Evolutionary conservation across 2,797 vertebrate genomes (phyloP).

Genomic region (Meda fulgida): DNA sequence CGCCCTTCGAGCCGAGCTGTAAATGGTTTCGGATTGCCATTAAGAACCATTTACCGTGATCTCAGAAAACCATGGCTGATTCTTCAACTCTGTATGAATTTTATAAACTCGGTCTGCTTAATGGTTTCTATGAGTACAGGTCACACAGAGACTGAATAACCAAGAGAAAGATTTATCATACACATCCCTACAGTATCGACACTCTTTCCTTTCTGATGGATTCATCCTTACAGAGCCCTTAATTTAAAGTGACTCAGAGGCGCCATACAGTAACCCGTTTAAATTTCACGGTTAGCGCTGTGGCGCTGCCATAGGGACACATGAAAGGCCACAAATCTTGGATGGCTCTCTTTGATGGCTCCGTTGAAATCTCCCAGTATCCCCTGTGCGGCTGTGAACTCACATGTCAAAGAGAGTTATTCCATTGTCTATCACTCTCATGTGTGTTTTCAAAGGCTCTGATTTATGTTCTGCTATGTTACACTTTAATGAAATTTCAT

Average conservation of each 20-base stretch:
- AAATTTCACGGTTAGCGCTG: constrained; percentile 48
- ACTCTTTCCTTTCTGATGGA: neutral
- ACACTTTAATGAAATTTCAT: constrained; percentile 71
- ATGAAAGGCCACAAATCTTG: constrained; percentile 59
- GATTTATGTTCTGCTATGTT: constrained; percentile 69
- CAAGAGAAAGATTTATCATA: constrained; percentile 5
- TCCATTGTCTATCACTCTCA: constrained; percentile 68
- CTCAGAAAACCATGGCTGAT: constrained; percentile 16
- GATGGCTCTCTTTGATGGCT: constrained; percentile 62
- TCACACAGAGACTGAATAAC: constrained; percentile 20
- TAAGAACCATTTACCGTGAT: constrained; percentile 31
- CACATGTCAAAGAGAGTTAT: constrained; percentile 67
- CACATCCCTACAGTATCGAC: neutral
- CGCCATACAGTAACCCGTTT: constrained; percentile 43
- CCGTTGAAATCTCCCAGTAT: constrained; percentile 58
- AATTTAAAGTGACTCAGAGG: constrained; percentile 32
- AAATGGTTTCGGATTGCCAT: constrained; percentile 41
- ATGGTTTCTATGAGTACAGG: constrained; percentile 22
- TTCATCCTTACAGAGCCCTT: constrained; percentile 32
- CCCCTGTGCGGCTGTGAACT: constrained; percentile 56
- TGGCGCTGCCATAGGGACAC: constrained; percentile 46
- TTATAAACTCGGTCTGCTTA: constrained; percentile 1
- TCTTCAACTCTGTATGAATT: constrained; percentile 22
- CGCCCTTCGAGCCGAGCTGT: constrained; percentile 5
- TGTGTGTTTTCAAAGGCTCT: constrained; percentile 67